Base-by-base conservation (phyloP, 2,888 invertebrate genomes). In the Meteorus colon region DNA sequence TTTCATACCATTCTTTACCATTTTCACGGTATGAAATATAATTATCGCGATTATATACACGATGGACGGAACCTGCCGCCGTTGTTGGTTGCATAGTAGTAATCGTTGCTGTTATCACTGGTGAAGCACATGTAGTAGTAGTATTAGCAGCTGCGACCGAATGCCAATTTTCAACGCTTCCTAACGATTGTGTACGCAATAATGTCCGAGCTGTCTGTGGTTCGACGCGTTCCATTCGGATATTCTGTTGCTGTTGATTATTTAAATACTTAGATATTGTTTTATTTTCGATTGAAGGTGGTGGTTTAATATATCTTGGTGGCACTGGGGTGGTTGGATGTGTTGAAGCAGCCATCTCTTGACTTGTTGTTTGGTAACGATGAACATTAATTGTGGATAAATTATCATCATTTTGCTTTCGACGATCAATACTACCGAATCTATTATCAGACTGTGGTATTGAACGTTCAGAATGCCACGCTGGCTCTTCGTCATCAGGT, bases 1-100 rank as follows among this genome's bases (percentile, higher is more conserved):
- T 94, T 86, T 94, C 94, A 85, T 93, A 93, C 94, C 94, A 94
- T 81, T 93, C 93, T 81, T 93, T 94, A 83, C 93, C 93, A 73
- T 82, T 89, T 29, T 78, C 83, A 78, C 87, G 89, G 29, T 87
- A 82, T 37, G 76, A 79, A 2, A 74, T 72, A 29, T 82, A 81
- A 16, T 71, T 78, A 19, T 86, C 86, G 48, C 85, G 84, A 37
- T 41, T 71, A 24, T 72, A 45, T 4, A 34, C 16, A 27, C 71
- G 31, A 29, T 63, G 48, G n/a, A 72, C 72, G 72, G 72, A 72
- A 14, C 72, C 72, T 16, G 72, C 72, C 63, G 72, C 63, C 48
- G 62, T 37, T 24, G 72, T 63, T 16, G 72, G 48, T 45, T 62
- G 45, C 6, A 37, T 63, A 14, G 29, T 62, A 14, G 29, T 34